A percentile compares a stretch with the other conserved stretches of the same genome.
Conservation (phyloP, 2,113 vertebrate species). For the Pogonocichla stellata region DNA sequence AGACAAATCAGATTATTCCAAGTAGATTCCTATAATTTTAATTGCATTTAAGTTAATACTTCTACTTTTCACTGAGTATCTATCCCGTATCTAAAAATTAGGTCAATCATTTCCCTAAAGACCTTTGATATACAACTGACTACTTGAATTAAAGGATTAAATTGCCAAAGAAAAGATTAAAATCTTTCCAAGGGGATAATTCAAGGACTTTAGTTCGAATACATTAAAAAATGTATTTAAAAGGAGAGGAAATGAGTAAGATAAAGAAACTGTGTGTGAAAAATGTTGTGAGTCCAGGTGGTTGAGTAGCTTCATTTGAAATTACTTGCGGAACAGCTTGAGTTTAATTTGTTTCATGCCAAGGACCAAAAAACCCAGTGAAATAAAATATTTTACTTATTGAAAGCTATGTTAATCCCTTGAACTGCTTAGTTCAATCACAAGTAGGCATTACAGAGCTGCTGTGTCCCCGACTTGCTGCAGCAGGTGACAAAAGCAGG, state of each 20-base stretch:
- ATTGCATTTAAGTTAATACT: constrained; percentile 39
- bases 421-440: neutral
- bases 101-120: neutral
- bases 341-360: neutral
- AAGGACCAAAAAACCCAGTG: neutral
- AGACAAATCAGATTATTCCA: neutral
- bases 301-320: constrained; percentile 52
- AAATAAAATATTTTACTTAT: neutral
- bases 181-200: constrained; percentile 36
- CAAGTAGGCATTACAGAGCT: neutral
- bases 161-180: neutral
- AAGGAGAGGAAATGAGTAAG: constrained; percentile 24
- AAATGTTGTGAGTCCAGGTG: constrained; percentile 54
- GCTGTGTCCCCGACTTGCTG: neutral
- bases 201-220: constrained; percentile 47
- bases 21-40: constrained; percentile 22
- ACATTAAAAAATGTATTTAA: constrained; percentile 10
- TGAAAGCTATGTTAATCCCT: neutral
- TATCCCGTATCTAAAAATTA: constrained; percentile 26
- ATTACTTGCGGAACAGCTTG: constrained; percentile 46
- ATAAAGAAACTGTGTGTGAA: constrained; percentile 47
- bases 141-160: constrained; percentile 45
- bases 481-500: neutral
- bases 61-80: constrained; percentile 40
- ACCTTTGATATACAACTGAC: constrained; percentile 7